phyloP scores from a whole-genome alignment of 2,797 vertebrate species.

The Anisognathus igniventris region DNA sequence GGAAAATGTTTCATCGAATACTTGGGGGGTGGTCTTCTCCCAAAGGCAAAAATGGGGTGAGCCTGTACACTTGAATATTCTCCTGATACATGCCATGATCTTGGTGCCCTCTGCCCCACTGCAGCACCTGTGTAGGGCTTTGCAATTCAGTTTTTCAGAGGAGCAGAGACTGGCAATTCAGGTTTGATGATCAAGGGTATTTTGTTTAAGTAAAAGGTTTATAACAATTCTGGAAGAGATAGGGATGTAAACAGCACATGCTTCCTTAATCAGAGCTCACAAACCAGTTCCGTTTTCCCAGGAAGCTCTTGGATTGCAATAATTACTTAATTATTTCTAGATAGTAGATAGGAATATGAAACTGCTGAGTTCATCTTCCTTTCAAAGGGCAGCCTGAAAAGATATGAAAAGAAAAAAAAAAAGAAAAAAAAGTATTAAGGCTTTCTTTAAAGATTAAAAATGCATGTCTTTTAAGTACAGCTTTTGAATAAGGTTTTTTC shows the following conservation, averaged over 20 bases:
- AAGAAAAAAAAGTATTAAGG: fast-evolving
- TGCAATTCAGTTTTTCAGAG: not conserved
- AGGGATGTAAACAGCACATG: not conserved
- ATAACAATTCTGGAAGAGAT: not conserved
- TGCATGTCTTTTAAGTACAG: not conserved
- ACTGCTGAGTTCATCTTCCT: not conserved
- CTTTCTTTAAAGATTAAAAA: not conserved
- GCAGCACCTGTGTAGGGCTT: not conserved
- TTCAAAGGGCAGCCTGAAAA: not conserved
- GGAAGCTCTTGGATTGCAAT: not conserved
- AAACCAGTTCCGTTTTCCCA: not conserved
- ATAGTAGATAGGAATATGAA: not conserved
- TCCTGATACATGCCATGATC: not conserved
- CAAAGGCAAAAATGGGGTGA: not conserved
- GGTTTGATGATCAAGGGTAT: not conserved
- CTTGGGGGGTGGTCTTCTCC: not conserved
- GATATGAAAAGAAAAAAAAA: not conserved
- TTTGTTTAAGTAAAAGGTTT: not conserved
- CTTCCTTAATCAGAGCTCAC: not conserved
- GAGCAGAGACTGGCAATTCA: not conserved
- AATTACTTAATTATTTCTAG: not conserved
- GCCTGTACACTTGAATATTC: not conserved
- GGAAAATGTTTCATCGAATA: not conserved
- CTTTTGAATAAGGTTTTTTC: not conserved
- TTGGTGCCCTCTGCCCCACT: not conserved